Percentiles rank a stretch among this genome's conserved stretches.
Evolutionary conservation across 1,140 invertebrate species (phyloP).

Genomic region (Lasioglossum albipes): DNA sequence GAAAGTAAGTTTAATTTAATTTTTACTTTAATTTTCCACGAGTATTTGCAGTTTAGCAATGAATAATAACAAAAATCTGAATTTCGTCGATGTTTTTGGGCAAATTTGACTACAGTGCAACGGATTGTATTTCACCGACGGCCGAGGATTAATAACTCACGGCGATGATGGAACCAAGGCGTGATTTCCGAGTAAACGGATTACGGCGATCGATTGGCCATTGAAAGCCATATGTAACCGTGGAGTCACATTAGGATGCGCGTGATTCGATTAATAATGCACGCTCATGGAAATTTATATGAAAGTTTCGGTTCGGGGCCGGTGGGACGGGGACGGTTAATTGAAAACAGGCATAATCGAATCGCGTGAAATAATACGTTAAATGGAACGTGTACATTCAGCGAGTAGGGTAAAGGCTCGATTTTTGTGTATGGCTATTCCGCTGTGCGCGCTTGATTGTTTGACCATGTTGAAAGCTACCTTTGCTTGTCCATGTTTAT

Average conservation of each 20-base stretch:
- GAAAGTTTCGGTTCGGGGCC: conserved; percentile 21
- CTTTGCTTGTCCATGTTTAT: conserved; percentile 19
- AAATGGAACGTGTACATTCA: conserved; percentile 12
- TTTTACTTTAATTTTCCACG: too few species aligned
- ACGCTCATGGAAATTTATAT: conserved; percentile 17
- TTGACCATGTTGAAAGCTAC: conserved; percentile 17
- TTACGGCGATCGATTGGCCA: conserved; percentile 31
- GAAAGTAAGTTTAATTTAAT: too few species aligned
- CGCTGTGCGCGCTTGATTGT: not conserved
- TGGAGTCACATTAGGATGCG: conserved; percentile 24
- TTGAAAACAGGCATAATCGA: conserved; percentile 38
- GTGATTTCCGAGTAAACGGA: conserved; percentile 35
- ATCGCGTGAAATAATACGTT: conserved; percentile 36
- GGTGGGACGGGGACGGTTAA: not conserved
- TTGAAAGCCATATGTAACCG: conserved; percentile 30
- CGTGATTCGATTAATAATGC: conserved; percentile 39
- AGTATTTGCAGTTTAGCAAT: too few species aligned
- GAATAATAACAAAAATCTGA: too few species aligned
- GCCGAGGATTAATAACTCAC: conserved; percentile 3
- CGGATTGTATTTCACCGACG: not conserved
- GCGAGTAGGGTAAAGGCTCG: not conserved
- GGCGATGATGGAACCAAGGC: conserved; percentile 4
- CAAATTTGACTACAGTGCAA: too few species aligned
- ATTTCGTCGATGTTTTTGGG: too few species aligned
- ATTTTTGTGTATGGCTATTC: conserved; percentile 3